Conservation (phyloP, 2,888 invertebrate genomes). For the Eupeodes luniger region DNA sequence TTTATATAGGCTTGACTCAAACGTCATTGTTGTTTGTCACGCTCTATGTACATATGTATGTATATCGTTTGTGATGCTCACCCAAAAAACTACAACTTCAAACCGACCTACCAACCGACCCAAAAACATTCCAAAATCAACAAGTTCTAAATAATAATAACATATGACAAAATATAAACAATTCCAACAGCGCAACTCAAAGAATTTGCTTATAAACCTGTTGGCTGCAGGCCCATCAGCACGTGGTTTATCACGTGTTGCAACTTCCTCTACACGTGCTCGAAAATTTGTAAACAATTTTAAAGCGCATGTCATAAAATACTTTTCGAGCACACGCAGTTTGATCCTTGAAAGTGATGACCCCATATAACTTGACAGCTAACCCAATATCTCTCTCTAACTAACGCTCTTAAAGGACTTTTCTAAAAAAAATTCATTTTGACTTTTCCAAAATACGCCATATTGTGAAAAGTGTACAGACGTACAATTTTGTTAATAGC, state of each 20-base stretch:
- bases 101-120: not conserved
- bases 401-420: constrained; percentile 55
- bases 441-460: constrained; percentile 68
- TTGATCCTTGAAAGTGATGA: constrained; percentile 49
- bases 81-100: too few species aligned
- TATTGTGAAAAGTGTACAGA: constrained; percentile 77
- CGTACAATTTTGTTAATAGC: constrained; percentile 72
- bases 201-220: constrained; percentile 55
- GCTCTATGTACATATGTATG: too few species aligned
- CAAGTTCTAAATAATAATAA: constrained; percentile 41
- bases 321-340: constrained; percentile 72
- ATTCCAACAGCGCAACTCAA: constrained; percentile 57
- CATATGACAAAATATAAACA: constrained; percentile 47
- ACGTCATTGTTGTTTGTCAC: too few species aligned
- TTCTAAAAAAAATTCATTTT: constrained; percentile 73
- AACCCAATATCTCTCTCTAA: constrained; percentile 74
- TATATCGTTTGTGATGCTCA: too few species aligned
- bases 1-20: too few species aligned
- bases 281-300: constrained; percentile 78
- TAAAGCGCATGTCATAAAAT: constrained; percentile 78
- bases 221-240: constrained; percentile 28
- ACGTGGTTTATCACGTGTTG: constrained; percentile 58
- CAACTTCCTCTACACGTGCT: constrained; percentile 59
- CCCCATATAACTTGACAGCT: constrained; percentile 60
- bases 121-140: constrained; percentile 45